A percentile compares a stretch with the other conserved stretches of the same genome.
phyloP scores from a whole-genome alignment of 2,797 vertebrate species.

The Anas acuta region DNA sequence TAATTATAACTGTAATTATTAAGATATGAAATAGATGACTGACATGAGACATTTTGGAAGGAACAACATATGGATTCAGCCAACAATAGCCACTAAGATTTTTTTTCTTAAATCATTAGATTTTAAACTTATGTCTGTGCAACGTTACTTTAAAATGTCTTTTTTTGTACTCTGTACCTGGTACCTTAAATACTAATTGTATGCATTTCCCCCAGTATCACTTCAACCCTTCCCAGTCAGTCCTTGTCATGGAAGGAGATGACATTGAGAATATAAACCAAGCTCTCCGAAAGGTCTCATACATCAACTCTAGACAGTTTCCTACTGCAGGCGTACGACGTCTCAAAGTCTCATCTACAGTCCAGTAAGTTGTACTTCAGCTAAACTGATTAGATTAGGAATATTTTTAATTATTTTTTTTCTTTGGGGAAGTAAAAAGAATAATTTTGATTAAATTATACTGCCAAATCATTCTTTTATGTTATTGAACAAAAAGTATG shows the following conservation, averaged over 20 bases:
- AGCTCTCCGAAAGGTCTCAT: conserved; percentile 92
- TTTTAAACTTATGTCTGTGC: neutral
- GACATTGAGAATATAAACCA: conserved; percentile 91
- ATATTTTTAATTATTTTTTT: neutral
- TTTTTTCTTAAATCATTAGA: neutral
- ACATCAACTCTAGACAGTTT: conserved; percentile 97
- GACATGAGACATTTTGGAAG: neutral
- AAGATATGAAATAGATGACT: neutral
- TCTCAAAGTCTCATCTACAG: conserved; percentile 90
- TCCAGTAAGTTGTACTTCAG: conserved; percentile 86
- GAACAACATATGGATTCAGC: neutral
- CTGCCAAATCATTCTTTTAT: neutral
- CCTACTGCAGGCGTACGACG: conserved; percentile 87
- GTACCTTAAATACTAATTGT: conserved; percentile 4
- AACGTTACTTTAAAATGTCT: neutral
- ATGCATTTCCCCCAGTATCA: conserved; percentile 85
- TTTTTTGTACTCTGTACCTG: neutral
- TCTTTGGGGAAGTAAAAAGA: neutral
- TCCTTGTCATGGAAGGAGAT: conserved; percentile 95
- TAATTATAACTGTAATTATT: neutral
- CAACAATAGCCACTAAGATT: neutral
- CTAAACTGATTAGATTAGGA: conserved; percentile 8
- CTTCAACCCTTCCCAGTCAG: conserved; percentile 96
- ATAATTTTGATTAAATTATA: neutral
- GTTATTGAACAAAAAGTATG: neutral